Conservation (phyloP, 2,888 invertebrate species). For the Invenusta paracnida region DNA sequence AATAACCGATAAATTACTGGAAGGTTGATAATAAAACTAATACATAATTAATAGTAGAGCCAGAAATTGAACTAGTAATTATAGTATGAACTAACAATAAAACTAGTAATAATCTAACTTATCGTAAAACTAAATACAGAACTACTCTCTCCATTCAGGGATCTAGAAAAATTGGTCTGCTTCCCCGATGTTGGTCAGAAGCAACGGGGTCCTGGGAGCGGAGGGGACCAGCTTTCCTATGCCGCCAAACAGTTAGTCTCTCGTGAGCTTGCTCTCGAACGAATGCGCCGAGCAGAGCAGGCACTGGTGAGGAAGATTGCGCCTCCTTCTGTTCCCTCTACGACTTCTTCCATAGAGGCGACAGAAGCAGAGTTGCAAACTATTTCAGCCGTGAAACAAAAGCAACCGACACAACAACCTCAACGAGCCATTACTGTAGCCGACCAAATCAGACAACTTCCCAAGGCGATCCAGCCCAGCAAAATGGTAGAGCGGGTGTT, state of each 20-base stretch:
- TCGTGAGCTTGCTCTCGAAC: conserved; percentile 65
- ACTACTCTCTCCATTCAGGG: neutral
- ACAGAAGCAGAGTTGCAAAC: conserved; percentile 62
- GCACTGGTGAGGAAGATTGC: neutral
- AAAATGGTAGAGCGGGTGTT: neutral
- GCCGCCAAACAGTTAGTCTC: conserved; percentile 75
- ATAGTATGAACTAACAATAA: neutral
- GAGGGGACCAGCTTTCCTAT: conserved; percentile 64
- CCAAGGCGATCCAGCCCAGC: neutral
- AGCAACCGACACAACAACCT: no score
- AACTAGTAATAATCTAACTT: neutral
- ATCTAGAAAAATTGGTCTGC: neutral
- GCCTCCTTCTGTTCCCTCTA: neutral
- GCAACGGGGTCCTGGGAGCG: no score
- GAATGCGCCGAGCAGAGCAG: conserved; percentile 43
- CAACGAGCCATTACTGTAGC: neutral
- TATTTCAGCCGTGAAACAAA: conserved; percentile 14
- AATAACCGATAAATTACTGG: no score
- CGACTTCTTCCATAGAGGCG: conserved; percentile 76
- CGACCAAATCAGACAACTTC: neutral
- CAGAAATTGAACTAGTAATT: no score
- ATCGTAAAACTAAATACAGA: neutral
- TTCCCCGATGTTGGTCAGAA: neutral
- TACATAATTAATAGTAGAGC: no score
- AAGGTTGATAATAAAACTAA: no score